A percentile compares a stretch with the other conserved stretches of the same genome.
Conservation (phyloP, 1,140 invertebrate species). For the Pseudomyrmex sp. region DNA sequence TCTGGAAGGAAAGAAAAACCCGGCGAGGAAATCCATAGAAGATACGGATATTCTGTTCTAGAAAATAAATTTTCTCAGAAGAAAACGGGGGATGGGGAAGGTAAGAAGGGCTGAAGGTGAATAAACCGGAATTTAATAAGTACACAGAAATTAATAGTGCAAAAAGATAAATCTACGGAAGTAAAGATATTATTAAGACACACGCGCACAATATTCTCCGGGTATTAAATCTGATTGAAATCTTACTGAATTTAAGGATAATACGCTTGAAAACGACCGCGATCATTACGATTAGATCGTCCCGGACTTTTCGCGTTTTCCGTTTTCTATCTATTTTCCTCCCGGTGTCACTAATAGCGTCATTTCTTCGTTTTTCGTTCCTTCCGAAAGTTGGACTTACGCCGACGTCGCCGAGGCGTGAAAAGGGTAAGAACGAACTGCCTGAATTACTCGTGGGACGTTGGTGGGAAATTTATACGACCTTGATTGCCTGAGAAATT, state of each 20-base stretch:
- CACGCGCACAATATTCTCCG: too few species aligned
- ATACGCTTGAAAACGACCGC: constrained; percentile 16
- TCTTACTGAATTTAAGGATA: neutral
- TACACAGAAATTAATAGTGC: constrained; percentile 12
- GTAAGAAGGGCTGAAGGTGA: neutral
- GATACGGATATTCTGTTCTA: neutral
- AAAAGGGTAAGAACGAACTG: constrained; percentile 50
- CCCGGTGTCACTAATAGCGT: constrained; percentile 47
- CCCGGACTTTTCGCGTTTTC: constrained; percentile 28
- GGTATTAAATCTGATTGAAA: too few species aligned
- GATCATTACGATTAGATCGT: constrained; percentile 37
- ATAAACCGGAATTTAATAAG: neutral
- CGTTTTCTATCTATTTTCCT: constrained; percentile 48
- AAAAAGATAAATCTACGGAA: neutral
- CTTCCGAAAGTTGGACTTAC: constrained; percentile 30
- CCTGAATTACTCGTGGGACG: constrained; percentile 53
- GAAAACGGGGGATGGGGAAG: neutral
- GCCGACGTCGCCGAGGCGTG: constrained; percentile 49
- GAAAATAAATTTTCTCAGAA: constrained; percentile 6
- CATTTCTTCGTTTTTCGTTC: constrained; percentile 55
- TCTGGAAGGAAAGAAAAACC: neutral
- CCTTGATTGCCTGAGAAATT: constrained; percentile 58
- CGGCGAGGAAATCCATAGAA: neutral
- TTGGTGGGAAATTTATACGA: constrained; percentile 54
- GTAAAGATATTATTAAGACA: neutral